A percentile compares a stretch with the other conserved stretches of the same genome.
phyloP scores from a whole-genome alignment of 2,113 vertebrate genomes.

The Atrichornis clamosus region DNA sequence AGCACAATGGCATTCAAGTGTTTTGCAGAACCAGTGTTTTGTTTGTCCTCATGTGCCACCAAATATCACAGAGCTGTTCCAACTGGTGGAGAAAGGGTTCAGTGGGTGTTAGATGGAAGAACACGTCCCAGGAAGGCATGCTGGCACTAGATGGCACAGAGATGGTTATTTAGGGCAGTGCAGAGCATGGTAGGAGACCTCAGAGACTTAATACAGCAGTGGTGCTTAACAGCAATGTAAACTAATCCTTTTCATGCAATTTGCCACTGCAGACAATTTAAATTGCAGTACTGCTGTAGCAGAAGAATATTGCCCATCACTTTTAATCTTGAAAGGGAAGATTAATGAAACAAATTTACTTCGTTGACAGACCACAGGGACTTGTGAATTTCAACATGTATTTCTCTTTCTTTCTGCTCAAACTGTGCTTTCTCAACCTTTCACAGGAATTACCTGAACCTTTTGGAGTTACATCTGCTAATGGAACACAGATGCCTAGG shows the following conservation, averaged over 20 bases:
- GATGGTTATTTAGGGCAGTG: not conserved
- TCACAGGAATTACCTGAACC: not conserved
- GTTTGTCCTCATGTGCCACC: not conserved
- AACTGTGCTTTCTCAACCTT: not conserved
- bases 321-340: not conserved
- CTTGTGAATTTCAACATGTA: not conserved
- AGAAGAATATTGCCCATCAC: not conserved
- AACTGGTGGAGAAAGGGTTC: not conserved
- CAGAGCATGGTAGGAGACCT: not conserved
- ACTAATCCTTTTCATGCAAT: not conserved
- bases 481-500: not conserved
- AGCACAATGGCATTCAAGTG: not conserved
- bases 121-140: not conserved
- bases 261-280: not conserved
- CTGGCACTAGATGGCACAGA: not conserved
- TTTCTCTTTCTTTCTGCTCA: not conserved
- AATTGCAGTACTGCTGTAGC: not conserved
- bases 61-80: not conserved
- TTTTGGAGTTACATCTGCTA: not conserved
- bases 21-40: not conserved
- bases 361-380: not conserved
- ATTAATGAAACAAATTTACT: not conserved
- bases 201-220: not conserved
- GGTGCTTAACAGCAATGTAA: not conserved
- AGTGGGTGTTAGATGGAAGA: not conserved